phyloP scores from a whole-genome alignment of 2,888 invertebrate genomes.

The Mythimna lalbum region DNA sequence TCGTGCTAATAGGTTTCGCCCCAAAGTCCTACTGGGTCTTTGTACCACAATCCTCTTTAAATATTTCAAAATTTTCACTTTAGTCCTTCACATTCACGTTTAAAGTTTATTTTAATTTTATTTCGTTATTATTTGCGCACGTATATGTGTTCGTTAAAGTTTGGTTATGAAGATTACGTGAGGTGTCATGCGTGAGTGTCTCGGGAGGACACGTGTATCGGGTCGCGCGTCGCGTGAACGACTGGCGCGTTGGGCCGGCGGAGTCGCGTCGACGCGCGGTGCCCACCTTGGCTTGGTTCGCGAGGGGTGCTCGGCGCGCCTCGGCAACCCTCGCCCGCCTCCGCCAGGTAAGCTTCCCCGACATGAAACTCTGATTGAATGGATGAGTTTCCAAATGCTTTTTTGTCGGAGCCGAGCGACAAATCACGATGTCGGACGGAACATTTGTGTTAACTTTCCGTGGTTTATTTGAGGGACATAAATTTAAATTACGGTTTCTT shows the following conservation, averaged over 20 bases:
- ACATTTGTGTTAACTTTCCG: constrained; percentile 62
- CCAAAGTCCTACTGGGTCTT: constrained; percentile 40
- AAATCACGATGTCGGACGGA: constrained; percentile 62
- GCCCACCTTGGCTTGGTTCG: constrained; percentile 71
- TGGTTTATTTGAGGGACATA: constrained; percentile 57
- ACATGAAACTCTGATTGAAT: constrained; percentile 69
- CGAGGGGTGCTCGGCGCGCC: constrained; percentile 64
- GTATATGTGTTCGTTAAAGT: constrained; percentile 66
- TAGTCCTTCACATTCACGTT: constrained; percentile 60
- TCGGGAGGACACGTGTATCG: constrained; percentile 62
- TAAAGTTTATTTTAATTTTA: constrained; percentile 30
- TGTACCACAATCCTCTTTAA: constrained; percentile 40
- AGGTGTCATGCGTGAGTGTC: constrained; percentile 67
- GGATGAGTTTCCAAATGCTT: constrained; percentile 69
- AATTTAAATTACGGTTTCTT: constrained; percentile 57
- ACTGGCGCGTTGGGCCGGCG: constrained; percentile 70
- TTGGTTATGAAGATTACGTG: constrained; percentile 70
- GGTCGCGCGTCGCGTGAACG: constrained; percentile 77
- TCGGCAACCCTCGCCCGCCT: constrained; percentile 74
- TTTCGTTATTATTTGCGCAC: constrained; percentile 46
- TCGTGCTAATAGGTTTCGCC: constrained; percentile 59
- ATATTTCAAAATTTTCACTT: constrained; percentile 50
- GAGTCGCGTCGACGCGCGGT: constrained; percentile 59
- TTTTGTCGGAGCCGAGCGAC: constrained; percentile 62
- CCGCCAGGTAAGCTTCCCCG: constrained; percentile 74